Conservation (phyloP, 2,797 vertebrate genomes). For the Sebastes cheni region DNA sequence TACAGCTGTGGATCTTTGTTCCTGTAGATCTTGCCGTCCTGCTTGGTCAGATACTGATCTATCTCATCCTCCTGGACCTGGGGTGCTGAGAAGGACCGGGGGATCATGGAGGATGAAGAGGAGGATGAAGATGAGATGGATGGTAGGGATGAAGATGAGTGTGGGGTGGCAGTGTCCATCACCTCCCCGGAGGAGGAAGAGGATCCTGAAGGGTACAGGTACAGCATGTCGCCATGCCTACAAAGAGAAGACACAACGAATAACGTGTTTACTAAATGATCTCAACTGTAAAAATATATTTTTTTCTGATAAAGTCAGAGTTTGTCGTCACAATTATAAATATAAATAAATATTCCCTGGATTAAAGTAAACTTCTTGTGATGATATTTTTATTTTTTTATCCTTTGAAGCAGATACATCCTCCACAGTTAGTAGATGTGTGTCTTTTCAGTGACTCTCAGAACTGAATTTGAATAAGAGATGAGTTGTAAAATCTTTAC, state of each 20-base stretch:
- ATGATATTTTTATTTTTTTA: not conserved
- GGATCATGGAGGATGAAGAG: conserved; percentile 72
- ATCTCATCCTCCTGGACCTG: conserved; percentile 94
- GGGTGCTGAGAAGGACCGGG: conserved; percentile 82
- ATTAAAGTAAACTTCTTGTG: no score
- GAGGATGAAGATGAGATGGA: conserved; percentile 63
- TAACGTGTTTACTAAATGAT: not conserved
- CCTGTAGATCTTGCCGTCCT: conserved; percentile 97
- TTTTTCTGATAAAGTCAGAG: not conserved
- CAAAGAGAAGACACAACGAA: not conserved
- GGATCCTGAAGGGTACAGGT: conserved; percentile 88
- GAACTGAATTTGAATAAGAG: not conserved
- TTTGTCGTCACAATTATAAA: not conserved
- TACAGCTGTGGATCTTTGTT: conserved; percentile 94
- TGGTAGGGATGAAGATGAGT: conserved; percentile 75
- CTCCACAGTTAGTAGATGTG: no score
- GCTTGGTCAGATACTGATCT: conserved; percentile 93
- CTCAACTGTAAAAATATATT: not conserved
- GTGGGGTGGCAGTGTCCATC: conserved; percentile 90
- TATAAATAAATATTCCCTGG: not conserved
- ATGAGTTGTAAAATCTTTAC: not conserved
- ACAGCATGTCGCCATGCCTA: conserved; percentile 98
- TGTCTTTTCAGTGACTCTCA: not conserved
- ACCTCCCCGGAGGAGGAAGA: conserved; percentile 89
- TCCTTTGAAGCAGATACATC: not conserved